phyloP scores from a whole-genome alignment of 2,888 invertebrate species.

The Pristionchus maxplancki region DNA sequence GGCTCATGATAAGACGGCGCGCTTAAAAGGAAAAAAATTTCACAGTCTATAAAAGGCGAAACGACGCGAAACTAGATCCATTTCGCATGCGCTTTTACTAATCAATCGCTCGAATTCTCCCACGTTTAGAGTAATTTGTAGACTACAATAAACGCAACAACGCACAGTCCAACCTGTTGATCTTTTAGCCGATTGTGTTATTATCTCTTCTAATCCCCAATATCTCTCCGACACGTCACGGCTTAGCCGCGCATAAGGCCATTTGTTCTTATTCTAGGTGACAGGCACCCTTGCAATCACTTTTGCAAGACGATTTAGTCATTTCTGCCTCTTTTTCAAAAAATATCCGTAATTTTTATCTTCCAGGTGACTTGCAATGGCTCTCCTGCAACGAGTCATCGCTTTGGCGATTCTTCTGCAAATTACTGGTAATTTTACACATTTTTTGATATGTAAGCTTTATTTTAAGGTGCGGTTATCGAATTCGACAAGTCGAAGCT shows the following conservation, averaged over 20 bases:
- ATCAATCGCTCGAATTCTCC: too few relatives aligned
- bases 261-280: slow-evolving; percentile 4
- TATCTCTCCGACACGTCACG: background rate
- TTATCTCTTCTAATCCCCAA: background rate
- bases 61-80: too few relatives aligned
- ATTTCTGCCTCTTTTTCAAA: too few relatives aligned
- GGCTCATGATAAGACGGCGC: background rate
- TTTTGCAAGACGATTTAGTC: too few relatives aligned
- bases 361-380: too few relatives aligned
- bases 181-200: background rate
- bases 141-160: background rate
- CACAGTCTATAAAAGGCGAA: background rate
- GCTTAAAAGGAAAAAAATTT: background rate
- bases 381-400: background rate
- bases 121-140: too few relatives aligned
- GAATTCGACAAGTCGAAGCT: slow-evolving; percentile 4
- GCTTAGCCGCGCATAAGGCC: background rate
- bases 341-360: too few relatives aligned
- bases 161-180: background rate
- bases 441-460: background rate
- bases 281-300: too few relatives aligned
- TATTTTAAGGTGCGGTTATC: background rate
- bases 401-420: background rate
- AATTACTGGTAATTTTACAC: background rate
- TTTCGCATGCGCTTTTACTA: too few relatives aligned